A percentile compares a stretch with the other conserved stretches of the same genome.
phyloP scores from a whole-genome alignment of 2,113 vertebrate genomes.

The Bambusicola thoracicus region DNA sequence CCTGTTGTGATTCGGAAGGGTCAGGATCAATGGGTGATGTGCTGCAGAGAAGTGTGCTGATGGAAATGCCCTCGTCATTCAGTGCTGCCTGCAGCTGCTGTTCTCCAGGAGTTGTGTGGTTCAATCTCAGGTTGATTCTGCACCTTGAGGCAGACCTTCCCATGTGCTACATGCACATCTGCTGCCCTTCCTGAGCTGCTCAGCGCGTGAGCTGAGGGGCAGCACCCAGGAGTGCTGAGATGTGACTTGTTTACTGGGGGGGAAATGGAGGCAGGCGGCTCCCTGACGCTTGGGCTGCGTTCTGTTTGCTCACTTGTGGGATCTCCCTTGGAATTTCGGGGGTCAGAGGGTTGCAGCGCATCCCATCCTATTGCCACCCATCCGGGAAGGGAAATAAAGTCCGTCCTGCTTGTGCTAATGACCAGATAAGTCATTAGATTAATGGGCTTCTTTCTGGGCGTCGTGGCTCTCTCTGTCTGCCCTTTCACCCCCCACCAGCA shows the following conservation, averaged over 20 bases:
- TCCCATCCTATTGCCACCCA: background rate
- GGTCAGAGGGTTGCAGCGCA: background rate
- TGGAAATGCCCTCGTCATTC: background rate
- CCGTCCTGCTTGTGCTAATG: accelerated
- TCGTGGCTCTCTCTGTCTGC: background rate
- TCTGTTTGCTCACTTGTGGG: background rate
- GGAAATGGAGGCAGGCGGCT: background rate
- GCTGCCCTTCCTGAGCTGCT: background rate
- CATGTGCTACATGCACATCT: background rate
- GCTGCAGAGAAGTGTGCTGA: slow-evolving; percentile 1
- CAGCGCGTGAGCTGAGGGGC: accelerated
- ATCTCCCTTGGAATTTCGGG: background rate
- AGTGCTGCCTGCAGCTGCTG: background rate
- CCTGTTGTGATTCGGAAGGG: slow-evolving; percentile 49
- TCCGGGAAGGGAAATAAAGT: background rate
- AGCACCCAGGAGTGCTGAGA: background rate
- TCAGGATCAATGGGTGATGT: slow-evolving; percentile 15
- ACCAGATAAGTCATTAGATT: background rate
- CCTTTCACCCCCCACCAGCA: no score
- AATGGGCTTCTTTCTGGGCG: background rate
- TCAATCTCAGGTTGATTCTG: background rate
- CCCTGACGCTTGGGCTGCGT: background rate
- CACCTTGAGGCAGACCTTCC: background rate
- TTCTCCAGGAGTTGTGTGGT: background rate
- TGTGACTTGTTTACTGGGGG: no score